Evolutionary conservation across 1,140 invertebrate species (phyloP).

Genomic region (Caerostris extrusa): DNA sequence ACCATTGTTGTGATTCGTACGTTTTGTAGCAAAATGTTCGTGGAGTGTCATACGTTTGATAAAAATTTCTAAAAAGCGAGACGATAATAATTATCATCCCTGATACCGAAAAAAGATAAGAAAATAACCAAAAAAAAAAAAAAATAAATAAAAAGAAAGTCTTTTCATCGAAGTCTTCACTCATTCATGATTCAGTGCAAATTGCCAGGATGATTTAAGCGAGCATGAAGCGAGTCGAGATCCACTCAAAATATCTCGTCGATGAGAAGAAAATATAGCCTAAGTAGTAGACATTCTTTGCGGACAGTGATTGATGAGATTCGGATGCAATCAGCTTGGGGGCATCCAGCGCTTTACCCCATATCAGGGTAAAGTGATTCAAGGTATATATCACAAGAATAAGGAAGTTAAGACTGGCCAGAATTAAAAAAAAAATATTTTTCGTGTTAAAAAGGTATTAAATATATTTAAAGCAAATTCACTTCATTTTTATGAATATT

Average conservation of each 20-base stretch:
- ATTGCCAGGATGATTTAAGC: slow-evolving; percentile 62
- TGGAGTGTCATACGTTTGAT: not conserved
- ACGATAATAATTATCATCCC: slow-evolving; percentile 40
- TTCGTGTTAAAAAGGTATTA: not conserved
- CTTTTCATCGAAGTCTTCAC: not conserved
- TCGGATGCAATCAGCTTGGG: slow-evolving; percentile 72
- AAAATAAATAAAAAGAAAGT: not conserved
- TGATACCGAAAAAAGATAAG: not conserved
- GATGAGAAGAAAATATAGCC: slow-evolving; percentile 62
- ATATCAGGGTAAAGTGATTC: slow-evolving; percentile 63
- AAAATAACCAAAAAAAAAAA: not conserved
- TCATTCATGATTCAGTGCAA: slow-evolving; percentile 48
- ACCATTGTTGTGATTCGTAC: not conserved
- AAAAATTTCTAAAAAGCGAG: not conserved
- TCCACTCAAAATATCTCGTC: slow-evolving; percentile 66
- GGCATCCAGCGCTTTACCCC: not conserved
- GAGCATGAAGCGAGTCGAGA: slow-evolving; percentile 20
- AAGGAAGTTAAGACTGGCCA: not conserved
- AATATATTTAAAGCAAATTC: not conserved
- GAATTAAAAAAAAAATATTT: not conserved
- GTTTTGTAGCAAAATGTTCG: not conserved
- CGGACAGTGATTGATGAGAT: slow-evolving; percentile 69
- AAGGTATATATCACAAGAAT: not conserved
- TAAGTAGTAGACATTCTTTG: slow-evolving; percentile 76
- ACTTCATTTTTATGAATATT: not conserved